Conservation (phyloP, 2,113 vertebrate species). For the Otolemur garnettii region DNA sequence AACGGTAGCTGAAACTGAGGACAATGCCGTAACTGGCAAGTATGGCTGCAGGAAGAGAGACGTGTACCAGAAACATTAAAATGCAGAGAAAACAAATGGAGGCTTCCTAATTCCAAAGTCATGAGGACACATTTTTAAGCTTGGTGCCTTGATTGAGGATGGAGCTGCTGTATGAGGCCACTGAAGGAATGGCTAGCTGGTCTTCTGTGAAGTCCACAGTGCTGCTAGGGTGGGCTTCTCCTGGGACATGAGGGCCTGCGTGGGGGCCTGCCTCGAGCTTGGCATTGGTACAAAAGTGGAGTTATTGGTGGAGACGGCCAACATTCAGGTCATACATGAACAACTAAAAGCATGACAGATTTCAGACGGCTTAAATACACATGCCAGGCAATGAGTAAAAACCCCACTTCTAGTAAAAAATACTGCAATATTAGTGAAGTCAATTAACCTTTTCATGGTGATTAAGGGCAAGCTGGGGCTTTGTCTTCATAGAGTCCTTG, state of each 20-base stretch:
- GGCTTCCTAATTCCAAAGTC: background rate
- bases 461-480: background rate
- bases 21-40: background rate
- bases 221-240: background rate
- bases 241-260: background rate
- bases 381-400: background rate
- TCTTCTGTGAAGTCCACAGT: too few species aligned
- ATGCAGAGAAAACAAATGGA: slow-evolving; percentile 11
- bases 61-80: background rate
- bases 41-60: background rate
- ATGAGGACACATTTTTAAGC: background rate
- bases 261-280: background rate
- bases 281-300: background rate
- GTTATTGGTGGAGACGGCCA: background rate
- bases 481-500: background rate
- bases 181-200: background rate
- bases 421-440: background rate
- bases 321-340: background rate
- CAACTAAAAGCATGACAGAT: background rate
- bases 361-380: background rate
- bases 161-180: background rate
- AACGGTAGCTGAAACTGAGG: background rate
- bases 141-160: background rate
- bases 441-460: background rate
- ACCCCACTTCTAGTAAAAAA: background rate